Base-by-base conservation (phyloP, 2,113 vertebrate genomes). In the Siniperca chuatsi region DNA sequence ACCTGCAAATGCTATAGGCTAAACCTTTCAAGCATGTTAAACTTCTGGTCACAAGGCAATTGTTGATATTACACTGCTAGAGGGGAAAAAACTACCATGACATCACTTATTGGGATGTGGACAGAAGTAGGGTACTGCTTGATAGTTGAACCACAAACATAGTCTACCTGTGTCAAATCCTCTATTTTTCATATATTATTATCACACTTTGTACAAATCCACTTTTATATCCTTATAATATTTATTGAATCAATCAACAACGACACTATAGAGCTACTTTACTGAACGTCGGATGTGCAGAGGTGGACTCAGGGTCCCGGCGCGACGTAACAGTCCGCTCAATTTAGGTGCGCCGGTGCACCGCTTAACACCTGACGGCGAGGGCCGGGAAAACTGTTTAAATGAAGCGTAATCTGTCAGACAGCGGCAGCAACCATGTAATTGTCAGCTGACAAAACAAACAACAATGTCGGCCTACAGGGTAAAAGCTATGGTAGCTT, bases 101-200 rank as follows among this genome's bases (percentile, higher is more conserved):
- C 87, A 78, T 92, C 89, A 92, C 21, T 37, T 70, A 40, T 78
- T 90, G 89, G 87, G 55, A 78, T 15, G 46, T 55, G n/a, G 75
- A 89, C 89, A 87, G 33, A 64, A 9, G 64, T 46, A 12, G 35
- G 35, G 3, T 37, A 37, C 16, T 9, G 37, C 37, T 75, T 18
- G 54, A 68, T 71, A n/a, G 9, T 79, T 58, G 6, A 70, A 48
- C 48, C 25, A 76, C 12, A 29, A 16, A 72, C 67, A 70, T 4
- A 13, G 2, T 54, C 6, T 8, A 25, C n/a, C 7, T 23, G 1
- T 29, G 37, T 11, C 23, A 40, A 57, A 70, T 60, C 6, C 0
- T 15, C 0, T 35, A 52, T 29, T 15, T 3, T 29, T 7, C 1
- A 0, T 35, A 20, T 9, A 10, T 40, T 18, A n/a, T 23, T 23